Evolutionary conservation across 2,888 invertebrate species (phyloP), one percentile per base, ranked within the genome.

Genomic region (Hypolimnas misippus): DNA sequence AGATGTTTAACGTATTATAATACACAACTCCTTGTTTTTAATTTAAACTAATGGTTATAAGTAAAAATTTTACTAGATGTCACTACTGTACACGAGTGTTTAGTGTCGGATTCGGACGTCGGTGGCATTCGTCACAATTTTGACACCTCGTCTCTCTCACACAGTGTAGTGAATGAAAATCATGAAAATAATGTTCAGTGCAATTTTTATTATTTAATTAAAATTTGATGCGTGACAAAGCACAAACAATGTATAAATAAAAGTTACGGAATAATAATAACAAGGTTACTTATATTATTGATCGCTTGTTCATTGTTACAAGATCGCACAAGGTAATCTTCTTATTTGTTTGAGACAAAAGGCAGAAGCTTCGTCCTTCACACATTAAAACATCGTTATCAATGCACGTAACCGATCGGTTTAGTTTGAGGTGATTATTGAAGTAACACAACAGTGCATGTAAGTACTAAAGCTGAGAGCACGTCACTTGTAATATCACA

Each of bases 341-440:
- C 79, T 83, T 81, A 83, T 85, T 84, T 79, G 79, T 76, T 70
- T 76, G 82, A 86, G 80, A 90, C 89, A 89, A 89, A 89, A 89
- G 88, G 82, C 80, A 72, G 71, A 73, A 72, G 74, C 67, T 73
- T 74, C 78, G 90, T 88, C 91, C 91, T 91, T 91, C 91, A 88
- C 87, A 87, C 87, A 86, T 89, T 87, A 86, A 81, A 83, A 79
- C 76, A 84, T 86, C 82, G 79, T 83, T 89, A 87, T 86, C 84
- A 88, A 85, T 87, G 87, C 87, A 88, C 85, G 81, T 82, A 83
- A 83, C 86, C 80, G 81, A 80, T 80, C 80, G 76, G 80, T 83
- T 82, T 80, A 78, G 79, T 81, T 83, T 80, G 82, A 86, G 87
- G 87, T 84, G 88, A 89, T 89, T 89, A 90, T 83, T 81, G 83